Evolutionary conservation across 1,140 invertebrate genomes (phyloP).

Genomic region (Listronotus oregonensis): DNA sequence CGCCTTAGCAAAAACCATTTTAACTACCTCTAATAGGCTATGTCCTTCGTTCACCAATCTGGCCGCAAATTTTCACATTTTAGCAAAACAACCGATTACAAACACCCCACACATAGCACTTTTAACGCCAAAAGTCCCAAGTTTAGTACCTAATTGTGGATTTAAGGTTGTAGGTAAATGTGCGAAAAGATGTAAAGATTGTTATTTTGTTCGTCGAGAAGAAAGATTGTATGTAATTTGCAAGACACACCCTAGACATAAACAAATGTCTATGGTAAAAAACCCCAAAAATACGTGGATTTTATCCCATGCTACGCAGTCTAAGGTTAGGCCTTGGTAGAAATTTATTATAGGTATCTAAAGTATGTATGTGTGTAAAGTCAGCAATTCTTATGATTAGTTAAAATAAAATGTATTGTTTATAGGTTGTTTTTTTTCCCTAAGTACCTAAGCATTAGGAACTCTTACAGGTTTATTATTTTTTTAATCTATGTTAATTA

Average conservation of each 20-base stretch:
- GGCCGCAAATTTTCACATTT: conserved; percentile 1
- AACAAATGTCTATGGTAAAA: conserved; percentile 72
- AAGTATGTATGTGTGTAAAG: too few relatives aligned
- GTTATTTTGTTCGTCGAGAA: conserved; percentile 72
- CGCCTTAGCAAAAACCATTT: background rate
- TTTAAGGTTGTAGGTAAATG: conserved; percentile 67
- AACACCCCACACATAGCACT: conserved; percentile 2
- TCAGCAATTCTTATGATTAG: background rate
- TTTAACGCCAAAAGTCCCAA: conserved; percentile 3
- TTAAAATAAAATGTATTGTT: conserved; percentile 7
- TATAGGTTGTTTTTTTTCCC: too few relatives aligned
- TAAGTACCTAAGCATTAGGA: too few relatives aligned
- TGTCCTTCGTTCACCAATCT: background rate
- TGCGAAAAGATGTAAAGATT: conserved; percentile 73
- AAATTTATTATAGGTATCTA: background rate
- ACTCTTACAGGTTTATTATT: too few relatives aligned
- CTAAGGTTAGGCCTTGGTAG: conserved; percentile 65
- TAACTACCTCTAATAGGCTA: conserved; percentile 1
- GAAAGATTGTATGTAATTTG: conserved; percentile 75
- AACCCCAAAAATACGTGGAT: conserved; percentile 71
- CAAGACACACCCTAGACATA: conserved; percentile 74
- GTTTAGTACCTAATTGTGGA: conserved; percentile 52
- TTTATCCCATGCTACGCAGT: conserved; percentile 71
- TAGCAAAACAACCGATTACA: background rate
- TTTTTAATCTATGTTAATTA: too few relatives aligned